These are phyloP conservation scores for Phlogophora meticulosa DNA, from an alignment of 2,888 invertebrate genomes.

Conservation along the genomic window DNA sequence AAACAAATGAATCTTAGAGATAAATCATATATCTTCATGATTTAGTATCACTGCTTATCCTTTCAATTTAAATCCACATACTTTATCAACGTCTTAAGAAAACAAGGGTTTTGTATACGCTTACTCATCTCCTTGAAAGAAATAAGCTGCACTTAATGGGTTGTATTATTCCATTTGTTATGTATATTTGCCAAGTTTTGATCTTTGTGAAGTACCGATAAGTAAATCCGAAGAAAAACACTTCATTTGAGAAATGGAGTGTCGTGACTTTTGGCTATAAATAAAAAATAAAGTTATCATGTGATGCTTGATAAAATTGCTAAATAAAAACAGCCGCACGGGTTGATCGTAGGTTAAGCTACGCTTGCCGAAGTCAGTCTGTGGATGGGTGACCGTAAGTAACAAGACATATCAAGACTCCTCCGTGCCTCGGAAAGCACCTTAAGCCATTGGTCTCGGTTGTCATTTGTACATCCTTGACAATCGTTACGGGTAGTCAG, in stretches of 20 bases:
- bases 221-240: constrained; percentile 6
- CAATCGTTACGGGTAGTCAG: too few relatives aligned
- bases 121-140: constrained; percentile 33
- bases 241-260: not conserved
- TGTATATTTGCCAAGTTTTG: constrained; percentile 11
- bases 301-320: not conserved
- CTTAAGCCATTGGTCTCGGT: too few relatives aligned
- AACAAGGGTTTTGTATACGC: constrained; percentile 26
- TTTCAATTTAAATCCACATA: constrained; percentile 33
- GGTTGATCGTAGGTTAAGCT: too few relatives aligned
- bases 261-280: not conserved
- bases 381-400: too few relatives aligned
- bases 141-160: constrained; percentile 21
- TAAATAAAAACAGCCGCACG: too few relatives aligned
- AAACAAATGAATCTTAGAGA: constrained; percentile 7
- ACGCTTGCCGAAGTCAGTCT: too few relatives aligned
- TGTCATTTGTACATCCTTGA: too few relatives aligned
- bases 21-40: constrained; percentile 31
- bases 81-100: constrained; percentile 52
- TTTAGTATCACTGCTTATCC: constrained; percentile 42
- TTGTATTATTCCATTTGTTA: constrained; percentile 30
- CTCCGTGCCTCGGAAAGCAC: too few relatives aligned
- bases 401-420: too few relatives aligned
- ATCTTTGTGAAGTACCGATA: constrained; percentile 6
- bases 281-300: not conserved